Base-by-base conservation (phyloP, 2,113 vertebrate species). In the Podarcis cretensis region DNA sequence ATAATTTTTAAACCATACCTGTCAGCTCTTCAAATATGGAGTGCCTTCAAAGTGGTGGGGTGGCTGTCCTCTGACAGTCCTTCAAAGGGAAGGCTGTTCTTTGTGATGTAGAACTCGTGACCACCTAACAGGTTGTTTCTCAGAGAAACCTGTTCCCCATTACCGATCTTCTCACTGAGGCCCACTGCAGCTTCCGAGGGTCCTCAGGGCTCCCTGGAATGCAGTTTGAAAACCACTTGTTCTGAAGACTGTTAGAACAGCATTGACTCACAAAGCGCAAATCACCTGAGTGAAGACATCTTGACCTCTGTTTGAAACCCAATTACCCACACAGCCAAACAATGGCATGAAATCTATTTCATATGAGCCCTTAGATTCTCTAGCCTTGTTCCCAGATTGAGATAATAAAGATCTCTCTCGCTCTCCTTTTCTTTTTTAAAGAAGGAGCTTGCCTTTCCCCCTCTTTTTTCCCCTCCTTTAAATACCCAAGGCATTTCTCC, bases 341-440 rank as follows among this genome's bases (percentile, higher is more conserved):
- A 95, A 91, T 92, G 94, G 93, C 95, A 93, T 88, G 40, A 96
- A 96, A 96, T 96, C 95, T 93, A 89, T 97, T 97, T 96, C 95
- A 95, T 84, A 94, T 95, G 96, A 94, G 83, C 87, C 88, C 88
- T 93, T 83, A 88, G 75, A 87, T 94, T 95, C 90, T 90, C 95
- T 89, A 21, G 87, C 82, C 93, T 93, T 79, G 83, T 95, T 94
- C 90, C 91, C 94, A 95, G 91, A 91, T 94, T 96, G 92, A 96
- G 95, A 96, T 96, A 94, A 95, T 97, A 95, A 96, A 94, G 88
- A 90, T 93, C 92, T 95, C 93, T 92, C 94, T 94, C 35, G 9
- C 32, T 76, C 20, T 76, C n/a, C 43, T 76, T 13, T 40, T 6
- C 25, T 10, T 65, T 66, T 77, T 78, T n/a, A 30, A 30, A 57